Evolutionary conservation across 2,888 invertebrate species (phyloP), one percentile per base, ranked within the genome.

Genomic region (Drepana falcataria): DNA sequence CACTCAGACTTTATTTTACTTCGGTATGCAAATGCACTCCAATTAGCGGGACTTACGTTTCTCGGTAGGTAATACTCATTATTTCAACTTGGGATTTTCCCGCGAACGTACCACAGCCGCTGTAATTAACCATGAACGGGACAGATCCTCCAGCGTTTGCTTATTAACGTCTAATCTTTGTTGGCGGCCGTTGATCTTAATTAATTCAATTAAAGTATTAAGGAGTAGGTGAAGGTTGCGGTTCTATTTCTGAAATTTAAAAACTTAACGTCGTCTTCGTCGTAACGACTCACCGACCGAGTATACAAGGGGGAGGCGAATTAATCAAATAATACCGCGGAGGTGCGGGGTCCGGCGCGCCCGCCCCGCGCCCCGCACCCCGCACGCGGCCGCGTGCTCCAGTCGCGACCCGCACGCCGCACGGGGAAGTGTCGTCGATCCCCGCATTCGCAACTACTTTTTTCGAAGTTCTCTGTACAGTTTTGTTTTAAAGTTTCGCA

Each of bases 271-370:
- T 87, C 81, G 77, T 80, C 83, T 82, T 83, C 79, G 83, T 81
- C 85, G 86, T 87, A 88, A 88, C 88, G 91, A 87, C 85, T 88
- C 83, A 78, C 79, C 83, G 86, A 78, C 79, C 83, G 86, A 85
- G 85, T 87, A 85, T 89, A 88, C 89, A 87, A 89, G 89, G 90
- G 85, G 91, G 90, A 88, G 89, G 89, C 88, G 87, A 91, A 91
- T 91, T 91, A 91, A 91, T 91, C 91, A 91, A 91, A 91, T 91
- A 91, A 91, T 90, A 88, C 88, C 81, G 85, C 85, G 81, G 86
- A 77, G 88, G 86, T 72, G 85, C 73, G 82, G 81, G 81, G 81
- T 73, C 63, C 68, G 77, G 21, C 21, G 21, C 21, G 21, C 21
- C 65, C 69, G 75, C 68, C 69, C 68, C 63, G 70, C 73, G 61